phyloP scores from a whole-genome alignment of 2,113 vertebrate species.

The Bufo gargarizans region DNA sequence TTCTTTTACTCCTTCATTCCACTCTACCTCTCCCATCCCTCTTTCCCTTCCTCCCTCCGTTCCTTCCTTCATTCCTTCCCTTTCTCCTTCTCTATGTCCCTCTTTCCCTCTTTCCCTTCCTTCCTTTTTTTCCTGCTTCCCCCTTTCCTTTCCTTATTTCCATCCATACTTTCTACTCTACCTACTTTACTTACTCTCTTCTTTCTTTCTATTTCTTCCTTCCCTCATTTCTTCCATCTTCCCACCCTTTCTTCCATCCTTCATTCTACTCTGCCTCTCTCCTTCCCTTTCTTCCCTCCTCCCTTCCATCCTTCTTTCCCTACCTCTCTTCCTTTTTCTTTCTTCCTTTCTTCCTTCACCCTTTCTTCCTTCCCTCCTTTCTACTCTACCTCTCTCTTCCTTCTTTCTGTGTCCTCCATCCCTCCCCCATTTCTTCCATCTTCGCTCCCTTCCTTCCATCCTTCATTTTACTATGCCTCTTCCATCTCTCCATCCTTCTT shows the following conservation, averaged over 20 bases:
- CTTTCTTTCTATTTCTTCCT: neutral
- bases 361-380: neutral
- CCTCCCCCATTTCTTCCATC: too few species aligned
- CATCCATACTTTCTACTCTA: neutral
- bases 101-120: too few species aligned
- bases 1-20: too few species aligned
- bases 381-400: too few species aligned
- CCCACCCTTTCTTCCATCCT: neutral
- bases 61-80: neutral
- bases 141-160: neutral
- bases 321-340: neutral
- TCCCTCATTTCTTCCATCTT: neutral
- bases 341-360: too few species aligned
- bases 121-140: neutral
- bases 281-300: neutral
- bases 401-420: neutral
- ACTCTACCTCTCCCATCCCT: fast-evolving
- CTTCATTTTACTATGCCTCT: neutral
- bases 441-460: neutral
- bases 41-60: neutral
- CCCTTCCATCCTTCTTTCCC: neutral
- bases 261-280: too few species aligned
- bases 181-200: too few species aligned
- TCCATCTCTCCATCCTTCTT: too few species aligned
- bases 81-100: too few species aligned